Evolutionary conservation across 2,888 invertebrate species (phyloP).

Genomic region (Drosophila testacea): DNA sequence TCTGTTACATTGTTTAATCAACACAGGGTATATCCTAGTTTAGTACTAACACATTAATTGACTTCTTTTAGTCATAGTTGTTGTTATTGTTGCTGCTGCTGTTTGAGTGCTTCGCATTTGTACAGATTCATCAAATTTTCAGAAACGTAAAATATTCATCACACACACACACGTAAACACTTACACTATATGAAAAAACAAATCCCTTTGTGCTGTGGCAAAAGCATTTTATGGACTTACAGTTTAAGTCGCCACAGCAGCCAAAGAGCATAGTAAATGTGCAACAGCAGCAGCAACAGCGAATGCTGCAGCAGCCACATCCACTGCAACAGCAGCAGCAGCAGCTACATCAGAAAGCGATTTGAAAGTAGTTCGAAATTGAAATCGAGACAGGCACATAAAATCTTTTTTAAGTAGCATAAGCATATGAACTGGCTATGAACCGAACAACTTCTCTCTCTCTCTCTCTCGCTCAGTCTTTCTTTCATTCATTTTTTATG

Average conservation of each 20-base stretch:
- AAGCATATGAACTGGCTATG: slow-evolving; percentile 69
- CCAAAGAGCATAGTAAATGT: slow-evolving; percentile 74
- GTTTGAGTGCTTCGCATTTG: slow-evolving; percentile 74
- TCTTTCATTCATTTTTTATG: slow-evolving; percentile 58
- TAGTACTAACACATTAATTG: background rate
- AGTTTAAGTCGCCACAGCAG: slow-evolving; percentile 64
- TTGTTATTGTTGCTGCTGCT: slow-evolving; percentile 24
- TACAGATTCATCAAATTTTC: slow-evolving; percentile 82
- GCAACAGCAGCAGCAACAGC: slow-evolving; percentile 50
- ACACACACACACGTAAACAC: slow-evolving; percentile 24
- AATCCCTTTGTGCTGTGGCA: slow-evolving; percentile 74
- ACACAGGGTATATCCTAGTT: slow-evolving; percentile 31
- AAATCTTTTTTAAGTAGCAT: slow-evolving; percentile 73
- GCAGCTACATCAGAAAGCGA: slow-evolving; percentile 57
- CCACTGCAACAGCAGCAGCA: slow-evolving; percentile 25
- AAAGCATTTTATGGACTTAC: slow-evolving; percentile 80
- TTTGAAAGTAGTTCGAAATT: slow-evolving; percentile 75
- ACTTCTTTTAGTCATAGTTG: slow-evolving; percentile 43
- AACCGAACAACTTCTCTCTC: slow-evolving; percentile 9
- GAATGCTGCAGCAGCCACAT: slow-evolving; percentile 27
- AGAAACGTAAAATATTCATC: slow-evolving; percentile 74
- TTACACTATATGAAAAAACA: slow-evolving; percentile 25
- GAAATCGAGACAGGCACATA: slow-evolving; percentile 67
- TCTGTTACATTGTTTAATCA: background rate
- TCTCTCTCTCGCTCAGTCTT: slow-evolving; percentile 5